These are phyloP conservation scores for Cryptocephalus moraei DNA, from an alignment of 2,888 invertebrate species.

Conservation along the genomic window DNA sequence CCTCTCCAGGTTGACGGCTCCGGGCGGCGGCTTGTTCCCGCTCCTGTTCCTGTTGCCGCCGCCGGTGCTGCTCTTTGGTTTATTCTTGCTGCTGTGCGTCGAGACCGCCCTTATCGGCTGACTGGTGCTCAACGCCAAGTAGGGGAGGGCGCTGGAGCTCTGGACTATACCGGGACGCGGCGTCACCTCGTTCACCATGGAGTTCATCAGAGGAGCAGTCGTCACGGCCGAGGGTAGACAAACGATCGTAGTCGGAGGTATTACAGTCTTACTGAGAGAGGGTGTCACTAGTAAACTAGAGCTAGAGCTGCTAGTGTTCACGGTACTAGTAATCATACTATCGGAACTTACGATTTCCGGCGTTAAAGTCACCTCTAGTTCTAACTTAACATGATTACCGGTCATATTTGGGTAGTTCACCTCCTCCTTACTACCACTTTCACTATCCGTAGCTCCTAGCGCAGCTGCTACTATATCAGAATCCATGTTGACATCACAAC, in stretches of 20 bases:
- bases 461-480: slow-evolving; percentile 44
- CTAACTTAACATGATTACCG: slow-evolving; percentile 42
- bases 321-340: slow-evolving; percentile 44
- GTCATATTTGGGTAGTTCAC: slow-evolving; percentile 3
- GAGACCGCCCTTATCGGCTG: slow-evolving; percentile 42
- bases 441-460: slow-evolving; percentile 26
- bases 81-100: slow-evolving; percentile 35
- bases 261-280: slow-evolving; percentile 29
- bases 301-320: slow-evolving; percentile 28
- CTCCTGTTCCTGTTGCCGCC: slow-evolving; percentile 32
- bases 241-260: slow-evolving; percentile 44
- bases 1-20: slow-evolving; percentile 84
- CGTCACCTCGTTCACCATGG: slow-evolving; percentile 20
- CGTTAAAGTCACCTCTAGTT: slow-evolving; percentile 50
- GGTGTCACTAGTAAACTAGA: slow-evolving; percentile 3
- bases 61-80: slow-evolving; percentile 25
- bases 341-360: slow-evolving; percentile 48
- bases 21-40: slow-evolving; percentile 72
- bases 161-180: slow-evolving; percentile 33
- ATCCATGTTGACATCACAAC: slow-evolving; percentile 37
- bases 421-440: slow-evolving; percentile 10
- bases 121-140: slow-evolving; percentile 41
- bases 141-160: slow-evolving; percentile 42
- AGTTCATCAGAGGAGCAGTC: slow-evolving; percentile 27
- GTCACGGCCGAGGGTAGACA: slow-evolving; percentile 38